Conservation (phyloP, 2,797 vertebrate species). For the Acipenser oxyrinchus region DNA sequence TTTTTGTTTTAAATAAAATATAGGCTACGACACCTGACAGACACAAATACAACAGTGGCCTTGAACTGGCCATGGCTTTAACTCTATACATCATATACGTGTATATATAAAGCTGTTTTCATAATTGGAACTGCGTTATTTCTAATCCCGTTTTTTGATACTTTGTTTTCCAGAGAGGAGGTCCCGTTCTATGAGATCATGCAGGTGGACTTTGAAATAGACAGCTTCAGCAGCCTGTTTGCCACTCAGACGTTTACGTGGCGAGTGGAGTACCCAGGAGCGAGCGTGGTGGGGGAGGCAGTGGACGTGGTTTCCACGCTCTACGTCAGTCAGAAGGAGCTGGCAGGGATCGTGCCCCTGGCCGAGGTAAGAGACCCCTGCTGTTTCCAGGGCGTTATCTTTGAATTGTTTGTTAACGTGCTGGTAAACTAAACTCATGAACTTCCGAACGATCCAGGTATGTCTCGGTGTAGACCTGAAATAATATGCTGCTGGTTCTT, state of each 20-base stretch:
- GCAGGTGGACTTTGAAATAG: slow-evolving; percentile 86
- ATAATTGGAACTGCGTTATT: too few relatives aligned
- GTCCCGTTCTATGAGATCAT: slow-evolving; percentile 76
- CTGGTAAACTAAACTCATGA: too few relatives aligned
- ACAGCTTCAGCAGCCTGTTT: slow-evolving; percentile 73
- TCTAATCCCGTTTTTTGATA: too few relatives aligned
- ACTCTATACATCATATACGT: too few relatives aligned
- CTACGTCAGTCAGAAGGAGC: slow-evolving; percentile 76
- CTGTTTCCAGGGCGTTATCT: neutral
- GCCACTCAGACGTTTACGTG: slow-evolving; percentile 84
- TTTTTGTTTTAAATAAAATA: too few relatives aligned
- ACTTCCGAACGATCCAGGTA: too few relatives aligned
- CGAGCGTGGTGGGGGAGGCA: slow-evolving; percentile 41
- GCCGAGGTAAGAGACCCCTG: slow-evolving; percentile 64
- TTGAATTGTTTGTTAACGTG: neutral
- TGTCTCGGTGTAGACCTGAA: too few relatives aligned
- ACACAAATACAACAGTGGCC: too few relatives aligned
- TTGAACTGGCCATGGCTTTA: too few relatives aligned
- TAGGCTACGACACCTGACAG: too few relatives aligned
- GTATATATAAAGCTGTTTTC: too few relatives aligned
- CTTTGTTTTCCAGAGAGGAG: slow-evolving; percentile 55
- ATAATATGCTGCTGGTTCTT: too few relatives aligned
- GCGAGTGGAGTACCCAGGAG: slow-evolving; percentile 75
- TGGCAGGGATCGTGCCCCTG: slow-evolving; percentile 82
- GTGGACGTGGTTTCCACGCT: slow-evolving; percentile 75